Evolutionary conservation across 2,797 vertebrate genomes (phyloP), one percentile per base, ranked within the genome.

Genomic region (Peromyscus melanophrys): DNA sequence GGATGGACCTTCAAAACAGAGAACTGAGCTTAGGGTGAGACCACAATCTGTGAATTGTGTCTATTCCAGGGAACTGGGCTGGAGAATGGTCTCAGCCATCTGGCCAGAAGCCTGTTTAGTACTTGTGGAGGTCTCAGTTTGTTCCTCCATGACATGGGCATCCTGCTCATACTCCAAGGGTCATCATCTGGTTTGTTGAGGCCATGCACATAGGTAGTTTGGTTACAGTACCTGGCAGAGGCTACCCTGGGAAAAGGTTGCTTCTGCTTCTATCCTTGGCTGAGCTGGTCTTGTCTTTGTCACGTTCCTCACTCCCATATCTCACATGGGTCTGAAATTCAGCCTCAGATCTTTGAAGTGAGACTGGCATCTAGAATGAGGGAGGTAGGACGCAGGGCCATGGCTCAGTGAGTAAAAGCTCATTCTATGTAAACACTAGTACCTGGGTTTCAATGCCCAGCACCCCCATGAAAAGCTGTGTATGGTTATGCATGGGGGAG

Each of bases 151-250:
- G 4, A 34, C 1, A 21, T 49, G 65, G 46, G 59, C 6, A 11
- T 25, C 6, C 4, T 0, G 2, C 13, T 13, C 46, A 6, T 1
- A 3, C 21, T 55, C 59, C 49, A 0, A 55, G 4, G 13, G 40
- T 5, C 6, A n/a, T n/a, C n/a, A 7, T 11, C 14, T 52, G 37
- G 29, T 46, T 31, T 49, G 2, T 17, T 0, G 52, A 82, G 25
- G 0, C 0, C 43, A 10, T 0, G 4, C 12, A 0, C 2, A 5
- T 6, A 9, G 43, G 11, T 4, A n/a, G 10, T 19, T 34, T 17
- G 81, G 43, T 1, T 55, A 0, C 6, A 6, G 27, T 4, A 9
- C 10, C 88, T 19, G 34, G 1, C 16, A 29, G 27, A 1, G 0
- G 4, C 23, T 0, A 0, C 4, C 9, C 25, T 43, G 12, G 55